A percentile compares a stretch with the other conserved stretches of the same genome.
Conservation (phyloP, 2,797 vertebrate species). For the Paedocypris micromegethes region DNA sequence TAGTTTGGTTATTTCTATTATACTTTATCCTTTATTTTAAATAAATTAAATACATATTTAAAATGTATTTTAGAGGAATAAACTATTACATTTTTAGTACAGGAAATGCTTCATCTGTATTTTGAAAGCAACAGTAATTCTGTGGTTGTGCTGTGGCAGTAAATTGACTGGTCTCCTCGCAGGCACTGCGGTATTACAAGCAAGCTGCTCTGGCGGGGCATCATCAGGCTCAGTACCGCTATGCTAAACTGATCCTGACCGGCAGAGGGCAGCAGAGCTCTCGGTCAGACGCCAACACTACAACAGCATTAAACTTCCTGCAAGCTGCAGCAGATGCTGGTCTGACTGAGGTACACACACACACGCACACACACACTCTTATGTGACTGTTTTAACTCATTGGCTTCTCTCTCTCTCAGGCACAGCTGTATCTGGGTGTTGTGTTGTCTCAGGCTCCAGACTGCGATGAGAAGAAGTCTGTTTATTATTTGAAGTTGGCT, state of each 20-base stretch:
- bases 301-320: constrained; percentile 68
- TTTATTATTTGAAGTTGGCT: constrained; percentile 81
- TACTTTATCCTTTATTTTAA: no score
- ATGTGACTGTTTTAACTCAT: not conserved
- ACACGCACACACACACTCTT: not conserved
- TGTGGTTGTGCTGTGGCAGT: constrained; percentile 8
- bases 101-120: no score
- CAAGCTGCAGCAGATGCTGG: constrained; percentile 74
- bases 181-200: constrained; percentile 83
- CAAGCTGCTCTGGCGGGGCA: constrained; percentile 75
- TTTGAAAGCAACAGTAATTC: not conserved
- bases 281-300: constrained; percentile 45
- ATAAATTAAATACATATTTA: no score
- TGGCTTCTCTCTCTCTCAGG: constrained; percentile 68
- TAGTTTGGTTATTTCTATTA: no score
- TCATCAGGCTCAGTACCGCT: constrained; percentile 82
- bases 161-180: constrained; percentile 6
- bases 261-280: constrained; percentile 54
- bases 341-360: constrained; percentile 71
- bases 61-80: no score
- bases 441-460: constrained; percentile 70
- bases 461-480: constrained; percentile 64
- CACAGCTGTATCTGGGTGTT: constrained; percentile 84
- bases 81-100: no score
- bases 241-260: constrained; percentile 74